Conservation (phyloP, 1,140 invertebrate genomes). For the Drosophila obscura region DNA sequence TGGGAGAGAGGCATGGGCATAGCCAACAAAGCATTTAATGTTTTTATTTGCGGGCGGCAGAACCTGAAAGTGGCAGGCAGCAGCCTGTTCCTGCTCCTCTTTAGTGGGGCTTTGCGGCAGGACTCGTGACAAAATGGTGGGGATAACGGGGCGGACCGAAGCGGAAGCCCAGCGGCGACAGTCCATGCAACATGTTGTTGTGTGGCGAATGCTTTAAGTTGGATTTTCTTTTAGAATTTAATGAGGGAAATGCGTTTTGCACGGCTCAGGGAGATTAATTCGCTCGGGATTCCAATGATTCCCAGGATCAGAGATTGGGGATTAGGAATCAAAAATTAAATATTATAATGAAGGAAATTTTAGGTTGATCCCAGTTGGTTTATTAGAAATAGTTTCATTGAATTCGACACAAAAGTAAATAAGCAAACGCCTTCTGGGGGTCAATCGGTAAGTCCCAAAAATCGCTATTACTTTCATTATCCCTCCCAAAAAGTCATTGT, state of each 20-base stretch:
- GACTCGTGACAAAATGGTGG: constrained; percentile 47
- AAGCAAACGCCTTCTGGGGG: too few species aligned
- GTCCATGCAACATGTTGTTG: constrained; percentile 66
- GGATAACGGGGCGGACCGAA: neutral
- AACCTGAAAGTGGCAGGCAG: constrained; percentile 64
- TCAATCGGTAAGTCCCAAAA: too few species aligned
- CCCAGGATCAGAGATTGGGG: constrained; percentile 8
- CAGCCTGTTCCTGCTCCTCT: constrained; percentile 21
- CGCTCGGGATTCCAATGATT: constrained; percentile 10
- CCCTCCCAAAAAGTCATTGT: too few species aligned
- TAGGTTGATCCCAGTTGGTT: too few species aligned
- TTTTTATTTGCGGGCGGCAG: constrained; percentile 77
- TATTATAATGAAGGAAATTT: too few species aligned
- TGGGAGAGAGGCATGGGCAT: constrained; percentile 13
- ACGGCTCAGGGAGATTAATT: constrained; percentile 35
- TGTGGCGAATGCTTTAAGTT: constrained; percentile 39
- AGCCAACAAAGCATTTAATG: constrained; percentile 73
- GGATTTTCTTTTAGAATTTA: constrained; percentile 42
- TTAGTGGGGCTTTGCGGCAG: constrained; percentile 52
- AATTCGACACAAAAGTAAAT: too few species aligned
- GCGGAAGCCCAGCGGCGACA: neutral
- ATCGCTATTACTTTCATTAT: too few species aligned
- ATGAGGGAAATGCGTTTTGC: constrained; percentile 20
- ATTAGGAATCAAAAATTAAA: neutral
- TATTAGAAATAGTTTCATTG: too few species aligned